Conservation (phyloP, 92 coral and sea anemone genomes). For the Parazoanthus atlanticus region DNA sequence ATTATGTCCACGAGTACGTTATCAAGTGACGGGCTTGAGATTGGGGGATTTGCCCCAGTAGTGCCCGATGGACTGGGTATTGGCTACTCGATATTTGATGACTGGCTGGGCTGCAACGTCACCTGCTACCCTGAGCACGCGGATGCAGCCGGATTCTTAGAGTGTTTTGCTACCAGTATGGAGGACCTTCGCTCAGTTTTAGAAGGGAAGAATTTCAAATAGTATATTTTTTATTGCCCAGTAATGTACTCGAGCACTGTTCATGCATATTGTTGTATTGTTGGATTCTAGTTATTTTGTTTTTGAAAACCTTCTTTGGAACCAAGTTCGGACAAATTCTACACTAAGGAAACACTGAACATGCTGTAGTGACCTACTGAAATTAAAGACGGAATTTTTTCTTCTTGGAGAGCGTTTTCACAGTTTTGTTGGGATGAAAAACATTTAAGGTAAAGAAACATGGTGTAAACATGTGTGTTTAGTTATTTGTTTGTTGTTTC, state of each 20-base stretch:
- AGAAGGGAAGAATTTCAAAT: slow-evolving; percentile 92
- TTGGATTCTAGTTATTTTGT: background rate
- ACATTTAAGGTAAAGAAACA: background rate
- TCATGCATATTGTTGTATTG: background rate
- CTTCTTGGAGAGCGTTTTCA: background rate
- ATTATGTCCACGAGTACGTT: slow-evolving; percentile 93
- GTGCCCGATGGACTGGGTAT: slow-evolving; percentile 95
- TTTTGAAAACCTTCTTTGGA: background rate
- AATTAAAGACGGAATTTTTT: background rate
- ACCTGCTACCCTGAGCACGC: slow-evolving; percentile 76
- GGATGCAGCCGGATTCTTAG: slow-evolving; percentile 81
- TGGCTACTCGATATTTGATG: slow-evolving; percentile 83
- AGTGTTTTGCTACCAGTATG: slow-evolving; percentile 79
- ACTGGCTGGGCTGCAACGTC: slow-evolving; percentile 83
- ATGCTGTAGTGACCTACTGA: too few relatives aligned
- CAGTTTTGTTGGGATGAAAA: background rate
- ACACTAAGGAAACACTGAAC: background rate
- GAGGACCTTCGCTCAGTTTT: slow-evolving; percentile 85
- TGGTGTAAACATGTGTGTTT: too few relatives aligned
- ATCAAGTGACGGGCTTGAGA: slow-evolving; percentile 84
- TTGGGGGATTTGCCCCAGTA: slow-evolving; percentile 97
- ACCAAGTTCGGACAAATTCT: background rate
- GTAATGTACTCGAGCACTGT: background rate
- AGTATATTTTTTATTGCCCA: background rate
- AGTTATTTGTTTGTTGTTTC: too few relatives aligned